Conservation (phyloP, 2,113 vertebrate species). For the Aythya baeri region DNA sequence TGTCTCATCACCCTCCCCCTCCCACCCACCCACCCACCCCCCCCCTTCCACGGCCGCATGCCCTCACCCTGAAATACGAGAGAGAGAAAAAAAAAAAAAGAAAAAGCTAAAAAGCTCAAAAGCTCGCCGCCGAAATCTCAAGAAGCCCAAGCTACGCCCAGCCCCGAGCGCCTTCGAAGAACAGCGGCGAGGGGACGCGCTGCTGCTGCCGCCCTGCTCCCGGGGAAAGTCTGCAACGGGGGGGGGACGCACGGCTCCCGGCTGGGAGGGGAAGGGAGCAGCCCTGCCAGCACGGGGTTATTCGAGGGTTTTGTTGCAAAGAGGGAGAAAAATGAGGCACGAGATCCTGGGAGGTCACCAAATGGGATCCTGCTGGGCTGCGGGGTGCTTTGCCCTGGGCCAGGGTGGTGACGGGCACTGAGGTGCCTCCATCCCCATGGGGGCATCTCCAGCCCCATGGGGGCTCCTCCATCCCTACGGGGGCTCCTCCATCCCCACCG, state of each 20-base stretch:
- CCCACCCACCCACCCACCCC: no score
- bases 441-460: no score
- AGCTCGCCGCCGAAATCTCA: constrained; percentile 41
- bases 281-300: background rate
- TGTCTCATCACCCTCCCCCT: constrained; percentile 2
- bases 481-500: no score
- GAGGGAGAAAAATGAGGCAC: rapidly evolving
- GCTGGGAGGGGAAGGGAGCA: background rate
- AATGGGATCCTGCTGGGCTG: background rate
- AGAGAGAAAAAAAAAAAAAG: background rate
- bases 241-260: background rate
- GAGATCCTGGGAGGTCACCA: background rate
- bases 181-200: background rate
- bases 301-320: background rate
- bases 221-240: background rate
- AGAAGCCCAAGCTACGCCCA: background rate
- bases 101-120: background rate
- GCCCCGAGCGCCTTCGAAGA: constrained; percentile 72
- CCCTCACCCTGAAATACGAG: background rate
- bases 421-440: background rate
- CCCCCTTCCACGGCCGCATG: rapidly evolving
- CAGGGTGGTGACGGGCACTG: background rate
- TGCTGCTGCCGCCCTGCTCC: background rate
- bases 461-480: no score
- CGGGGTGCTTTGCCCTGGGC: background rate